Evolutionary conservation across 2,113 vertebrate species (phyloP).

Genomic region (Phaethornis superciliosus): DNA sequence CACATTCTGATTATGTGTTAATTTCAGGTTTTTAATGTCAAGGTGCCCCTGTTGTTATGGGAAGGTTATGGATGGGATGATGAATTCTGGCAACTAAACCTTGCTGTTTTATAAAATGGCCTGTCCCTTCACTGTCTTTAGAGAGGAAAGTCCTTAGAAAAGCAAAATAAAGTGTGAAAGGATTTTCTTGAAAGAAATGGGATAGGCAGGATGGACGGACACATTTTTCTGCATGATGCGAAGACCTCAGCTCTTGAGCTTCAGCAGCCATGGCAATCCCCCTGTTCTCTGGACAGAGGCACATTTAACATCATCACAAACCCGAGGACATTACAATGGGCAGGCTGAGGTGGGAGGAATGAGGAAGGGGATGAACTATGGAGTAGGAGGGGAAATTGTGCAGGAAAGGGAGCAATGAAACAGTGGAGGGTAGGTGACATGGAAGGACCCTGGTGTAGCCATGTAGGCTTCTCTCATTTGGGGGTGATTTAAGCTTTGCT

Average conservation of each 20-base stretch:
- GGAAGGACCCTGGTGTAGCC: not conserved
- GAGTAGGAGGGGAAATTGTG: rapidly evolving
- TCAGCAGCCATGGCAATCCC: rapidly evolving
- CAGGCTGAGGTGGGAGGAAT: not conserved
- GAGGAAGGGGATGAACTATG: not conserved
- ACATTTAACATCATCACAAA: not conserved
- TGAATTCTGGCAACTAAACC: not conserved
- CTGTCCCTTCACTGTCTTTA: not conserved
- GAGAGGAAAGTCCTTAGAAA: not conserved
- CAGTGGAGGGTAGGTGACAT: not conserved
- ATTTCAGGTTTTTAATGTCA: not conserved
- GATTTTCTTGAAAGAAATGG: not conserved
- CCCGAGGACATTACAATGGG: rapidly evolving
- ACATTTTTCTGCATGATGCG: not conserved
- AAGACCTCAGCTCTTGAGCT: not conserved
- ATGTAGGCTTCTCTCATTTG: not conserved
- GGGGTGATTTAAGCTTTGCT: not conserved
- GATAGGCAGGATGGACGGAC: not conserved
- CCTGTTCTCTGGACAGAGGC: not conserved
- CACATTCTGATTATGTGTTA: not conserved
- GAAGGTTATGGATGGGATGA: not conserved
- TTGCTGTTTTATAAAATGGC: not conserved
- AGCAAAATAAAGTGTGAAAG: not conserved
- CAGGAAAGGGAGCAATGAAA: rapidly evolving
- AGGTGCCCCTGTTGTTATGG: not conserved